Conservation (phyloP, 2,888 invertebrate species). For the Ophraella communa region DNA sequence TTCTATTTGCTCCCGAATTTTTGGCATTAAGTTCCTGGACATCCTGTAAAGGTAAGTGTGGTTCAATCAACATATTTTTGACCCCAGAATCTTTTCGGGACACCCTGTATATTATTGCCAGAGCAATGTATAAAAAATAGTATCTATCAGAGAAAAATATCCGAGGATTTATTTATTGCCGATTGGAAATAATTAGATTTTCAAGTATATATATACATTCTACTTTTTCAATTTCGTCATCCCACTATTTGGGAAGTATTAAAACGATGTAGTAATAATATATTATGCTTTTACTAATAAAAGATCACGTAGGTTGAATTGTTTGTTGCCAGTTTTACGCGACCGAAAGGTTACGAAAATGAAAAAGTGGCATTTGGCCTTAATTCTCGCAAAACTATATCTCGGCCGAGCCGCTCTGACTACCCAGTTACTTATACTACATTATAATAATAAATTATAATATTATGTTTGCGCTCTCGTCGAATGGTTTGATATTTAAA, state of each 20-base stretch:
- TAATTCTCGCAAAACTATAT: constrained; percentile 13
- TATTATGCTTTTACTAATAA: not conserved
- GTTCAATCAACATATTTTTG: no score
- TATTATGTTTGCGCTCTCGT: no score
- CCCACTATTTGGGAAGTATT: not conserved
- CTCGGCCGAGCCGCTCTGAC: not conserved
- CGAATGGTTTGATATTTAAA: constrained; percentile 3
- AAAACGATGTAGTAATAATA: not conserved
- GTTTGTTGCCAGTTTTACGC: not conserved
- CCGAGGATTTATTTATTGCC: no score
- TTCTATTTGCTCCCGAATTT: no score
- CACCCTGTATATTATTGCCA: no score
- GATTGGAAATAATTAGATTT: no score
- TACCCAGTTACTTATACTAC: not conserved
- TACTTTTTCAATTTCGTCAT: not conserved
- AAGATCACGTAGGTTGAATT: not conserved
- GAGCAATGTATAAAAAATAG: no score
- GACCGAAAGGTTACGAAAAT: constrained; percentile 17
- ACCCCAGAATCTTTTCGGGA: no score
- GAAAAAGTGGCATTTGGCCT: constrained; percentile 19
- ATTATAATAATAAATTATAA: constrained; percentile 12
- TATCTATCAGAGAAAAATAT: no score
- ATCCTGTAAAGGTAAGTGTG: no score
- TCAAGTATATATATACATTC: not conserved
- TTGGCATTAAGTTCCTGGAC: no score